Evolutionary conservation across 2,888 invertebrate genomes (phyloP).

Genomic region (Zaprionus bogoriensis): DNA sequence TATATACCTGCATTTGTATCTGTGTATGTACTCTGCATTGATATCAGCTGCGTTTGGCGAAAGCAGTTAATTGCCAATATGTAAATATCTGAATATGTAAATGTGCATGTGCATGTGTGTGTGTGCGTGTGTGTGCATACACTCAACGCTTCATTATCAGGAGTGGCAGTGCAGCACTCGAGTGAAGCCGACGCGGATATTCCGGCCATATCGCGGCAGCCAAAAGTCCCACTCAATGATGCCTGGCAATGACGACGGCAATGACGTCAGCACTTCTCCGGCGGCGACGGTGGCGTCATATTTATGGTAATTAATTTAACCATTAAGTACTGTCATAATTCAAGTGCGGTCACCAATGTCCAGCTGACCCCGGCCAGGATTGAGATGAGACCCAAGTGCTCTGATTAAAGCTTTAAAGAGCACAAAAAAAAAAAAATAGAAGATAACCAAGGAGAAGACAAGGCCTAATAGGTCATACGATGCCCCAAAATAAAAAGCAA

Average conservation of each 20-base stretch:
- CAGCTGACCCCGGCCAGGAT: background rate
- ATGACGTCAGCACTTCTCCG: slow-evolving; percentile 10
- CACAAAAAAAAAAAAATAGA: no score
- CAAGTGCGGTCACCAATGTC: slow-evolving; percentile 28
- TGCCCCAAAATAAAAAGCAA: slow-evolving; percentile 26
- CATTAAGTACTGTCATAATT: slow-evolving; percentile 68
- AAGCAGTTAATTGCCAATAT: slow-evolving; percentile 49
- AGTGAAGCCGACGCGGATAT: slow-evolving; percentile 45
- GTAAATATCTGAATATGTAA: slow-evolving; percentile 28
- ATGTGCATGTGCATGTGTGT: background rate
- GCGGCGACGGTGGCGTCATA: slow-evolving; percentile 37
- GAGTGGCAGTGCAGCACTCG: slow-evolving; percentile 62
- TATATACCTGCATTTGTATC: background rate
- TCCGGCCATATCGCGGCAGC: slow-evolving; percentile 23
- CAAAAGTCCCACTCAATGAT: slow-evolving; percentile 37
- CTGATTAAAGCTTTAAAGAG: slow-evolving; percentile 13
- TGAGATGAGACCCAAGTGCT: background rate
- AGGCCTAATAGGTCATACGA: slow-evolving; percentile 45
- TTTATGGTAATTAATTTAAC: slow-evolving; percentile 69
- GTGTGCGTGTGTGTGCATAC: background rate
- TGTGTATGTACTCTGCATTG: slow-evolving; percentile 9
- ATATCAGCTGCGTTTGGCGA: slow-evolving; percentile 33
- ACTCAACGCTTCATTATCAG: slow-evolving; percentile 51
- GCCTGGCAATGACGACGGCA: slow-evolving; percentile 15
- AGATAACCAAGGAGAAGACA: no score